Base-by-base conservation (phyloP, 2,797 vertebrate species). In the Sebastes hubbsi region DNA sequence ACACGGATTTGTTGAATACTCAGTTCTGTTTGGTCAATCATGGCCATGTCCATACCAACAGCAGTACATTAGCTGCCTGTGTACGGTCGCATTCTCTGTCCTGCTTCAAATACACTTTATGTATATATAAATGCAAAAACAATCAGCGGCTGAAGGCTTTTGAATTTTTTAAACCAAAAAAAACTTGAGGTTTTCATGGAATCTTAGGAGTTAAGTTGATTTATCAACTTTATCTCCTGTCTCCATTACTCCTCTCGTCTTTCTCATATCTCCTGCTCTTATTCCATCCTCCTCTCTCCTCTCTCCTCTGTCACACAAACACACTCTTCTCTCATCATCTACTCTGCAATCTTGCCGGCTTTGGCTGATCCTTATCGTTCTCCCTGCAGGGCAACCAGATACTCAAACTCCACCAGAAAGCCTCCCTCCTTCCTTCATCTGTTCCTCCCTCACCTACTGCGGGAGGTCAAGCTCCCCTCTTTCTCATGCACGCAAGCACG, bases 311-410 rank as follows among this genome's bases (percentile, higher is more conserved):
- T n/a, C 42, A 7, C 74, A 66, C 63, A 32, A n/a, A 75, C 62
- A 42, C 60, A 32, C 46, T 13, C 49, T 6, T n/a, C 8, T 22
- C 22, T 52, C 62, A 27, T 12, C 52, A 9, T 8, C 76, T 42
- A 24, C 49, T 46, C 82, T 61, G 27, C 49, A 49, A 9, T 42
- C 78, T 77, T 32, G 32, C 16, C 25, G 65, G 60, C 60, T 82
- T 60, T 20, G 58, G 60, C 77, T 83, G 89, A 88, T 89, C 63
- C 65, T 78, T 79, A 89, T 90, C 84, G 1, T 22, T 65, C 69
- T 79, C 81, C 84, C 83, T 61, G 46, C 78, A 82, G 82, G 70
- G 89, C 71, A 88, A 91, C 83, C 85, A 75, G 88, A 91, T 78
- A 78, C 84, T 60, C 81, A 46, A 14, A 64, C 68, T 65, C 80